Evolutionary conservation across 2,113 vertebrate species (phyloP).

Genomic region (Nannobrachium achirus): DNA sequence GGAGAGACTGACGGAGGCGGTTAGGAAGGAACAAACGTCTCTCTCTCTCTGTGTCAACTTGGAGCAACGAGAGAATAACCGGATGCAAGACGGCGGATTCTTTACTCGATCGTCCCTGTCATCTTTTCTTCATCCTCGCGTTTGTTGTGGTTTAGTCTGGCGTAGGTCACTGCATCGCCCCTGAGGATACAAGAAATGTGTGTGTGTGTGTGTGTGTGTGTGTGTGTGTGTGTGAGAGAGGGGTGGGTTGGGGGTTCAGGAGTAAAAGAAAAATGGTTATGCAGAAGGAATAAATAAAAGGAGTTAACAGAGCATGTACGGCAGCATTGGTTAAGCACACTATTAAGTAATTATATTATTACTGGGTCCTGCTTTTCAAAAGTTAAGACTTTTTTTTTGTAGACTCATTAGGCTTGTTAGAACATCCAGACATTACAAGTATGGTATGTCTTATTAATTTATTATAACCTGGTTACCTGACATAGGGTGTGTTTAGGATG

Average conservation of each 20-base stretch:
- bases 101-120: conserved; percentile 78
- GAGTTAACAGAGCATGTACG: conserved; percentile 1
- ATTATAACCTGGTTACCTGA: conserved; percentile 33
- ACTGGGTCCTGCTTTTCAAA: conserved; percentile 3
- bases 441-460: conserved; percentile 21
- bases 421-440: background rate
- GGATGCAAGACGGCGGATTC: background rate
- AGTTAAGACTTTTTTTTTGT: conserved; percentile 14
- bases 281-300: background rate
- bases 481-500: background rate
- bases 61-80: background rate
- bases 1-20: conserved; percentile 17
- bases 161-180: conserved; percentile 91
- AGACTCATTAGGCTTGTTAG: conserved; percentile 31
- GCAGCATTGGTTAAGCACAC: background rate
- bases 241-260: background rate
- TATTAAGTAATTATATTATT: conserved; percentile 31
- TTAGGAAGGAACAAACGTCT: conserved; percentile 10
- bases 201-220: no score
- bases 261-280: conserved; percentile 22
- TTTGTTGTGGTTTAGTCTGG: conserved; percentile 91
- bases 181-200: conserved; percentile 67
- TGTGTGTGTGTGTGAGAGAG: background rate
- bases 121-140: conserved; percentile 87
- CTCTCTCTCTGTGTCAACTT: background rate